Conservation (phyloP, 2,888 invertebrate species). For the Scaptomyza tumidula region DNA sequence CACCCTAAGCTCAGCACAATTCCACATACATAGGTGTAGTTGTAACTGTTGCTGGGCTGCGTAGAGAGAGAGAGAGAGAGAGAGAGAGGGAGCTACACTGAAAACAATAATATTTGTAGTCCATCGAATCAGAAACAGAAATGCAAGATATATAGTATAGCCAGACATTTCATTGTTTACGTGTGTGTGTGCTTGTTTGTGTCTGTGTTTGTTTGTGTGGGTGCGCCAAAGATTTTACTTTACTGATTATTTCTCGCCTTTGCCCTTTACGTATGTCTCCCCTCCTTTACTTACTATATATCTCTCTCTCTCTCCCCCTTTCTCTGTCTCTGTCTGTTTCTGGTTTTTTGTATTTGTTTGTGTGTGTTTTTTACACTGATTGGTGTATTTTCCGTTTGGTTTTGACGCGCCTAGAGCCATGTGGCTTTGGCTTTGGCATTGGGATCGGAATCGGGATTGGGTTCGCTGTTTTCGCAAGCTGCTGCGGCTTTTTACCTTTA, state of each 20-base stretch:
- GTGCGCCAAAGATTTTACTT: slow-evolving; percentile 74
- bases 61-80: not conserved
- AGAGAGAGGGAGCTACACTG: slow-evolving; percentile 34
- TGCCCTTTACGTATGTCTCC: slow-evolving; percentile 30
- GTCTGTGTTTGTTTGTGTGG: slow-evolving; percentile 57
- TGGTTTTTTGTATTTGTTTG: slow-evolving; percentile 24
- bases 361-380: slow-evolving; percentile 73
- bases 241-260: slow-evolving; percentile 74
- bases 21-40: slow-evolving; percentile 37
- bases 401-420: slow-evolving; percentile 74
- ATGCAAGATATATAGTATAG: slow-evolving; percentile 44
- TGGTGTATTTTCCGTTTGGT: slow-evolving; percentile 77
- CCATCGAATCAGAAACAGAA: slow-evolving; percentile 44
- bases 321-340: not conserved
- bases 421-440: slow-evolving; percentile 65
- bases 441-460: slow-evolving; percentile 41
- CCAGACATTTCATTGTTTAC: slow-evolving; percentile 68
- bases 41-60: slow-evolving; percentile 5
- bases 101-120: slow-evolving; percentile 68
- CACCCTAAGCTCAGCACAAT: slow-evolving; percentile 60
- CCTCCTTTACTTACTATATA: not conserved
- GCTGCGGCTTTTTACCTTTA: slow-evolving; percentile 70
- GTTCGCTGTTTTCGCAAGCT: slow-evolving; percentile 30
- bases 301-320: not conserved
- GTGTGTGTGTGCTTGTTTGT: slow-evolving; percentile 61